Conservation (phyloP, 2,113 vertebrate genomes). For the Diadophis punctatus region DNA sequence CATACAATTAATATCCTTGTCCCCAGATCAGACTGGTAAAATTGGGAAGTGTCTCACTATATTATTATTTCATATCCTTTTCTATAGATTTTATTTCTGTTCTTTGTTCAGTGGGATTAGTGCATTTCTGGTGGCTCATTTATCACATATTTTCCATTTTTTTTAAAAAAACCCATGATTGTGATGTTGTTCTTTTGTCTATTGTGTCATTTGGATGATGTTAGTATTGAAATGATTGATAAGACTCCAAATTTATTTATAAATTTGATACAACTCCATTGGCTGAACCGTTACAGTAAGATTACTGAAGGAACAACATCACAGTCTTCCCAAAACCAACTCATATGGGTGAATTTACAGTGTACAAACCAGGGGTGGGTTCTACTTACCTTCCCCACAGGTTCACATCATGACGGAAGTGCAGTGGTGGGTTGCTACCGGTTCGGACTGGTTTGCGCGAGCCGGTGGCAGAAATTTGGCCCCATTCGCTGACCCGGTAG, state of each 20-base stretch:
- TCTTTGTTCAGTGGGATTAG: background rate
- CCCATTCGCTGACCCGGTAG: too few relatives aligned
- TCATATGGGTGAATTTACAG: background rate
- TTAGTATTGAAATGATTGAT: background rate
- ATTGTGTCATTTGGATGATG: background rate
- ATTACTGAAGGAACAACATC: background rate
- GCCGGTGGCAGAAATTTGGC: too few relatives aligned
- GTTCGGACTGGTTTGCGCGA: too few relatives aligned
- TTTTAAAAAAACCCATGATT: background rate
- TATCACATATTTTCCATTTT: background rate
- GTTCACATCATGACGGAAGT: too few relatives aligned
- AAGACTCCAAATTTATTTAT: background rate
- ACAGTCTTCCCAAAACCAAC: background rate
- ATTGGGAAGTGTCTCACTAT: background rate
- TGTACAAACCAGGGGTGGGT: background rate
- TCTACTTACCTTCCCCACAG: too few relatives aligned
- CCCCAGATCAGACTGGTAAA: background rate
- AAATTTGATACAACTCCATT: background rate
- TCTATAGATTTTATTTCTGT: background rate
- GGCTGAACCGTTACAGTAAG: background rate
- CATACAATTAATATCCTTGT: background rate
- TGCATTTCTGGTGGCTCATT: background rate
- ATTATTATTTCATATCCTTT: background rate
- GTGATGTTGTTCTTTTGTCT: background rate
- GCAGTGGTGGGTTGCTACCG: too few relatives aligned